Percentiles rank a stretch among this genome's conserved stretches.
Evolutionary conservation across 35 echinoderm and acorn worm genomes (phyloP).

Genomic region (Stichopus chloronotus): DNA sequence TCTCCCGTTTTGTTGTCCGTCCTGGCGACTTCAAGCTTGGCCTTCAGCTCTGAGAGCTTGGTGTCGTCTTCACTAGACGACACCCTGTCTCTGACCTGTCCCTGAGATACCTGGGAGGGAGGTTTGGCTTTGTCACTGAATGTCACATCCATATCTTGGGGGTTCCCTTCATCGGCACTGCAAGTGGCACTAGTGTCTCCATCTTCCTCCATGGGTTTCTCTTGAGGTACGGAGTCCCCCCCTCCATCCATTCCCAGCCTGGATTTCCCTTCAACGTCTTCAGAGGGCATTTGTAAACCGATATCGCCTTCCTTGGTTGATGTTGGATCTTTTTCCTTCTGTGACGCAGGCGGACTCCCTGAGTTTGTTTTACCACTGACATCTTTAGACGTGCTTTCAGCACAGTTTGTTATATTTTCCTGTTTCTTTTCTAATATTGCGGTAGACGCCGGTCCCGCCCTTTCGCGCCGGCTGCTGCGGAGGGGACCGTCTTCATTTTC

Average conservation of each 20-base stretch:
- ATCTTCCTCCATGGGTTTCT: slow-evolving; percentile 68
- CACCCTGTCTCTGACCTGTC: slow-evolving; percentile 62
- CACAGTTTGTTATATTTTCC: neutral
- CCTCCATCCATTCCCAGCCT: neutral
- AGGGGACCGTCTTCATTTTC: slow-evolving; percentile 82
- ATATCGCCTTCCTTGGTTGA: neutral
- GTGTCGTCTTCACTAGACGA: slow-evolving; percentile 81
- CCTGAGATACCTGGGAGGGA: neutral
- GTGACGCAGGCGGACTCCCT: neutral
- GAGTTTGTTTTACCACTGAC: neutral
- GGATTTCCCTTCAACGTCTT: neutral
- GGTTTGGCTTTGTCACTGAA: slow-evolving; percentile 48
- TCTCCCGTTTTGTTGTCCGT: slow-evolving; percentile 22
- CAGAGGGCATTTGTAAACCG: neutral
- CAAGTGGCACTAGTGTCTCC: slow-evolving; percentile 94
- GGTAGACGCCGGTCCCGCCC: neutral
- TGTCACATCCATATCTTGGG: slow-evolving; percentile 66
- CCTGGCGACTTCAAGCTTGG: slow-evolving; percentile 25
- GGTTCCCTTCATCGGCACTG: slow-evolving; percentile 87
- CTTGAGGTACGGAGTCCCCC: neutral
- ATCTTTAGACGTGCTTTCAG: neutral
- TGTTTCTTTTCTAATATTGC: slow-evolving; percentile 15
- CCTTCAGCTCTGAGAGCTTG: slow-evolving; percentile 47
- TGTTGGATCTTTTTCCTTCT: neutral
- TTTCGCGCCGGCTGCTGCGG: neutral